phyloP scores from a whole-genome alignment of 2,888 invertebrate species.

The Hoplodrina blanda region DNA sequence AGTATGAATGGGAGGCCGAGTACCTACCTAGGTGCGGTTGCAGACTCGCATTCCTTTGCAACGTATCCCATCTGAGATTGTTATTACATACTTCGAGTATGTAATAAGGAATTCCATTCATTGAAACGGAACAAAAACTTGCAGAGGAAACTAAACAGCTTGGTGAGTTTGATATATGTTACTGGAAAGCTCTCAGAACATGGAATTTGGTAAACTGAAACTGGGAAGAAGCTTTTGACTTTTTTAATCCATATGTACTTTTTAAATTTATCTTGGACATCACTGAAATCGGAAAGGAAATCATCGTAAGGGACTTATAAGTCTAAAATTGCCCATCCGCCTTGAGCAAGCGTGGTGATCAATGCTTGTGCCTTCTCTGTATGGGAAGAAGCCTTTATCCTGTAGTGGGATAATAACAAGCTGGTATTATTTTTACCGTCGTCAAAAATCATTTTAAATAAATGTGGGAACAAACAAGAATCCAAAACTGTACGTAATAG shows the following conservation, averaged over 20 bases:
- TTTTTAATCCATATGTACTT: too few species aligned
- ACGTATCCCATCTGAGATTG: constrained; percentile 10
- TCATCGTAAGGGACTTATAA: too few species aligned
- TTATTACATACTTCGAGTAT: constrained; percentile 9
- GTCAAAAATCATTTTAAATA: too few species aligned
- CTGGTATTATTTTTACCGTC: too few species aligned
- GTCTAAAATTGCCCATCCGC: too few species aligned
- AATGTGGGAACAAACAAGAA: neutral
- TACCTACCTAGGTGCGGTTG: constrained; percentile 4
- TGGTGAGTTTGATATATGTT: neutral
- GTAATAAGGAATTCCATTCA: constrained; percentile 15
- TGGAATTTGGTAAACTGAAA: neutral
- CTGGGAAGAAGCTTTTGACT: neutral
- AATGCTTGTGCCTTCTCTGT: too few species aligned
- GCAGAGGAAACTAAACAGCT: neutral
- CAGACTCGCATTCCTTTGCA: constrained; percentile 14
- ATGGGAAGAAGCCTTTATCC: too few species aligned
- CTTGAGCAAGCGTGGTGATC: too few species aligned
- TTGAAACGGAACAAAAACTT: neutral
- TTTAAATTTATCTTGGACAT: too few species aligned
- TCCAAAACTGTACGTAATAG: neutral
- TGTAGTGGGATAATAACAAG: too few species aligned
- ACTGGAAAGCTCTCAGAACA: too few species aligned
- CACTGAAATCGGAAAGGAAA: too few species aligned
- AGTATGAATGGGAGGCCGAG: constrained; percentile 19